phyloP scores from a whole-genome alignment of 2,113 vertebrate species.

The Phoenicopterus ruber region DNA sequence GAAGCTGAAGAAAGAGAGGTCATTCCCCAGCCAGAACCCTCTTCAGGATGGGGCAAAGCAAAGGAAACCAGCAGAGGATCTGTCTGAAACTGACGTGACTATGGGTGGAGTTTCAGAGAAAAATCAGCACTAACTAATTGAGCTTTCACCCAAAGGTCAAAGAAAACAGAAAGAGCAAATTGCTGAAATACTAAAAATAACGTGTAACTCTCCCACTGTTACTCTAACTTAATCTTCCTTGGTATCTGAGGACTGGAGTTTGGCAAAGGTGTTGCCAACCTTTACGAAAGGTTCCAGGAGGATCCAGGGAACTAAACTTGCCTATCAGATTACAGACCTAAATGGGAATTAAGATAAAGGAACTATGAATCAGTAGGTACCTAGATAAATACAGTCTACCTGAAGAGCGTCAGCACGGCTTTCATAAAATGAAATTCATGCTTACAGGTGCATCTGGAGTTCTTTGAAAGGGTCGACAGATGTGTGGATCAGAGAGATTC shows the following conservation, averaged over 20 bases:
- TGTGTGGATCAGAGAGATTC: neutral
- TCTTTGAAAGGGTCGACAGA: neutral
- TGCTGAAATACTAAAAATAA: neutral
- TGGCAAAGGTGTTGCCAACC: neutral
- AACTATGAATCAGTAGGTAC: neutral
- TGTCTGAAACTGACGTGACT: neutral
- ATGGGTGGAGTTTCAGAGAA: neutral
- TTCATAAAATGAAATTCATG: neutral
- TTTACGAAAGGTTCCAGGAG: neutral
- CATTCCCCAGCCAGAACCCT: neutral
- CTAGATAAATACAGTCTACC: neutral
- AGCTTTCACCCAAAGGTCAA: neutral
- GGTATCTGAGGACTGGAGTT: neutral
- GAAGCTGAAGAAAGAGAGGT: neutral
- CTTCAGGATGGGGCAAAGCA: neutral
- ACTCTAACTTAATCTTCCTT: neutral
- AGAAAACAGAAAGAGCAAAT: neutral
- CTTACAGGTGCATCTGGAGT: neutral
- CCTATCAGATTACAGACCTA: neutral
- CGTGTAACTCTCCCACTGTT: neutral
- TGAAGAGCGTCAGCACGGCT: neutral
- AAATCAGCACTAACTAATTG: neutral
- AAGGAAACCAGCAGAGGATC: neutral
- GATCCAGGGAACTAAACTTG: neutral
- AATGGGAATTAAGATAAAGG: neutral